These are phyloP conservation scores for Macrosiphum euphorbiae DNA, from an alignment of 2,888 invertebrate species.

Conservation along the genomic window DNA sequence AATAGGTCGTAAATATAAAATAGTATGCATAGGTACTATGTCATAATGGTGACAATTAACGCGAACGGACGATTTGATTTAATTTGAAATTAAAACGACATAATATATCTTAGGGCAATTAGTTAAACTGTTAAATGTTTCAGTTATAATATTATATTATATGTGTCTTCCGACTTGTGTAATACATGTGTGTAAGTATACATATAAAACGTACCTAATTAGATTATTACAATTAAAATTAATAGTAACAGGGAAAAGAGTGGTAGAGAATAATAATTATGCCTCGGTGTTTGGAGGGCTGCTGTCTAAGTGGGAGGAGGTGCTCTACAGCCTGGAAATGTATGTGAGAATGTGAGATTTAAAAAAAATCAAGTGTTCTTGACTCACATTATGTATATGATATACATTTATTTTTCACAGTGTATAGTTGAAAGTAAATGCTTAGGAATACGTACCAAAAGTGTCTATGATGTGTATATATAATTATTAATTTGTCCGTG, in stretches of 20 bases:
- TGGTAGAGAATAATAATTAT: neutral
- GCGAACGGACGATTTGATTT: neutral
- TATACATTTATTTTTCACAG: neutral
- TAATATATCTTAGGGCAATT: neutral
- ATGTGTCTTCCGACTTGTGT: neutral
- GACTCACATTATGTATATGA: neutral
- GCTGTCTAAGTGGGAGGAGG: too few species aligned
- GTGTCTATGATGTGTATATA: neutral
- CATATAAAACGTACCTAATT: neutral
- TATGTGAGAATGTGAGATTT: neutral
- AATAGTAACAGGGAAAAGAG: neutral
- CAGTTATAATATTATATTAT: neutral
- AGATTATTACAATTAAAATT: neutral
- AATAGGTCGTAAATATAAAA: neutral
- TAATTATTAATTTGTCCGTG: conserved; percentile 1
- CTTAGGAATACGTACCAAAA: neutral
- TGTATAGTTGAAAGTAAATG: neutral
- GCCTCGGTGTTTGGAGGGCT: neutral
- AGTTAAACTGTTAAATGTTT: neutral
- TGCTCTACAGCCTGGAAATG: neutral
- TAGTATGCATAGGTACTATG: neutral
- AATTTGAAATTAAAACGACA: conserved; percentile 18
- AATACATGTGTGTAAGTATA: neutral
- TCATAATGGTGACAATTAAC: conserved; percentile 7
- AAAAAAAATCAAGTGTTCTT: neutral